phyloP scores from a whole-genome alignment of 2,888 invertebrate species.

The Mamestra brassicae region DNA sequence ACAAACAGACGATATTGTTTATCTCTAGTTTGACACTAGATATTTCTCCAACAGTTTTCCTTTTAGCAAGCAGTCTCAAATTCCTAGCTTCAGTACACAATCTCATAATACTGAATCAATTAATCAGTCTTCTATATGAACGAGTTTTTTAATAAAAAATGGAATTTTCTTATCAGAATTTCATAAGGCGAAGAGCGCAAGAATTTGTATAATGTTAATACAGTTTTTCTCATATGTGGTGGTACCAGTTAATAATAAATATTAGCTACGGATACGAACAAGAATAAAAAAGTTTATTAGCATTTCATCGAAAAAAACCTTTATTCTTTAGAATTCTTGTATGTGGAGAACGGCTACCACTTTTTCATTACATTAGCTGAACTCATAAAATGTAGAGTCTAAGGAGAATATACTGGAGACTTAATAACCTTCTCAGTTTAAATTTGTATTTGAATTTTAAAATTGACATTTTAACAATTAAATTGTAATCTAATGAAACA shows the following conservation, averaged over 20 bases:
- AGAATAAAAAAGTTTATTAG: constrained; percentile 30
- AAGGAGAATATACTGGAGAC: rapidly evolving
- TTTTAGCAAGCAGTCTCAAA: constrained; percentile 29
- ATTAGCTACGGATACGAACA: constrained; percentile 26
- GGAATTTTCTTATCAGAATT: constrained; percentile 29
- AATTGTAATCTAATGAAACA: too few species aligned
- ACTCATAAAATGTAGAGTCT: not conserved
- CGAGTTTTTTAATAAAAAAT: constrained; percentile 31
- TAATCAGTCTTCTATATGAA: constrained; percentile 15
- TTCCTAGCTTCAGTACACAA: constrained; percentile 14
- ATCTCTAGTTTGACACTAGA: constrained; percentile 32
- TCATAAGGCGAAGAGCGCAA: constrained; percentile 2
- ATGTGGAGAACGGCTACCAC: not conserved
- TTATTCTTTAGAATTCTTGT: not conserved
- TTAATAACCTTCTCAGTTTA: too few species aligned
- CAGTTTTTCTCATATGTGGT: constrained; percentile 22
- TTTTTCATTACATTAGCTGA: not conserved
- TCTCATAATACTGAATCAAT: constrained; percentile 4
- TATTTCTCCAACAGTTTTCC: constrained; percentile 3
- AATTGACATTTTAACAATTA: too few species aligned
- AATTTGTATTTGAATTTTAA: too few species aligned
- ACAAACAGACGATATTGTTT: constrained; percentile 37
- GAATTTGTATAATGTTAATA: constrained; percentile 38
- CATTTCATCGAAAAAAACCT: constrained; percentile 14
- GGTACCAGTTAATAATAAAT: constrained; percentile 34